phyloP scores from a whole-genome alignment of 2,797 vertebrate species.

The Mormyrus proboscirostris region DNA sequence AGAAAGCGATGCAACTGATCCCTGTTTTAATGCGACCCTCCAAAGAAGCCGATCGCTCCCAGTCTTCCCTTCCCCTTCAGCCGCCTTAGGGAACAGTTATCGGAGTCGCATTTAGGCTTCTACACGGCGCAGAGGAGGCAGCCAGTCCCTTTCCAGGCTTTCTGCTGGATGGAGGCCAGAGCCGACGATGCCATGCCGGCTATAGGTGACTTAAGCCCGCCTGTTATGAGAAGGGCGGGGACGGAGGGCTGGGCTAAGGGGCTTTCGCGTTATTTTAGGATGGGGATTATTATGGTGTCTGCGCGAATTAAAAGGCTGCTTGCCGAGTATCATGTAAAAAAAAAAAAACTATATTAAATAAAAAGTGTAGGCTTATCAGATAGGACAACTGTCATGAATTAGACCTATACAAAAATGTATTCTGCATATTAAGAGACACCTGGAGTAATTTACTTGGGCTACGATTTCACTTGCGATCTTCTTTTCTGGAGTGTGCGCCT shows the following conservation, averaged over 20 bases:
- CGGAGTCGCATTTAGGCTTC: constrained; percentile 53
- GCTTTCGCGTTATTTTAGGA: neutral
- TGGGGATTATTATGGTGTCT: neutral
- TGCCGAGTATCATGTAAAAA: neutral
- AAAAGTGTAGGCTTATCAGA: neutral
- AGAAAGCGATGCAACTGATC: constrained; percentile 26
- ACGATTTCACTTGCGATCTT: neutral
- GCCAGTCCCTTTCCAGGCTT: constrained; percentile 25
- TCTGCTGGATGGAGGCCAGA: constrained; percentile 31
- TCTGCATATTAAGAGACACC: neutral
- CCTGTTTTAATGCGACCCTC: constrained; percentile 9
- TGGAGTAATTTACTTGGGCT: neutral
- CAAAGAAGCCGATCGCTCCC: constrained; percentile 2
- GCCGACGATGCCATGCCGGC: constrained; percentile 26
- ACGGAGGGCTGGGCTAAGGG: neutral
- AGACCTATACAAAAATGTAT: neutral
- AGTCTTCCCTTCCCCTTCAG: constrained; percentile 24
- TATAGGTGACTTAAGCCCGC: constrained; percentile 32
- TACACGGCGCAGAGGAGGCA: constrained; percentile 36
- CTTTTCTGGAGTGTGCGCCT: neutral
- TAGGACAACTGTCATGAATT: neutral
- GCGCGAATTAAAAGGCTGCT: neutral
- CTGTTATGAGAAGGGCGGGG: constrained; percentile 26
- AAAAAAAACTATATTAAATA: neutral
- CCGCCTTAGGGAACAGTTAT: constrained; percentile 39